These are phyloP conservation scores for Apotomis turbidana DNA, from an alignment of 2,888 invertebrate genomes.

Conservation along the genomic window DNA sequence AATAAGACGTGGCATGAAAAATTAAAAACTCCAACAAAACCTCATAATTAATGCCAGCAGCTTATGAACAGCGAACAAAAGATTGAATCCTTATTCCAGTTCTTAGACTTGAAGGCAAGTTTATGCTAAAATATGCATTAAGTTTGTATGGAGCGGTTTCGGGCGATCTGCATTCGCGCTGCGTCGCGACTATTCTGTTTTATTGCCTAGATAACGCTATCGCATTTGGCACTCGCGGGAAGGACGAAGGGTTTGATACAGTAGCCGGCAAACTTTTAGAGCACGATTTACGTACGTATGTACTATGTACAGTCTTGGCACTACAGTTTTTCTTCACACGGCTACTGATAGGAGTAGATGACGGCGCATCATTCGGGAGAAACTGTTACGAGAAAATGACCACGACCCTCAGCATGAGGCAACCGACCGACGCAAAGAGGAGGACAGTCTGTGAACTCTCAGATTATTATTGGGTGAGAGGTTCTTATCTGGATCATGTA, in stretches of 20 bases:
- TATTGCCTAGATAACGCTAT: constrained; percentile 58
- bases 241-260: constrained; percentile 23
- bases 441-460: too few species aligned
- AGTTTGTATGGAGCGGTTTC: constrained; percentile 28
- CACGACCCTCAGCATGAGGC: too few species aligned
- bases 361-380: too few species aligned
- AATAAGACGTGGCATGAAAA: background rate
- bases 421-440: too few species aligned
- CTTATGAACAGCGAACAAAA: constrained; percentile 24
- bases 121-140: constrained; percentile 40
- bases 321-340: too few species aligned
- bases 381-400: too few species aligned
- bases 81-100: constrained; percentile 11
- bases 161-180: constrained; percentile 56
- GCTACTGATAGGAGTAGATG: too few species aligned
- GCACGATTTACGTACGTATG: too few species aligned
- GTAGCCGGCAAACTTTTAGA: too few species aligned
- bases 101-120: constrained; percentile 11
- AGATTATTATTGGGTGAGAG: too few species aligned
- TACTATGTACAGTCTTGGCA: too few species aligned
- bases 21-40: constrained; percentile 6
- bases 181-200: constrained; percentile 54
- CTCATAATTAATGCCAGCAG: background rate
- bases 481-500: too few species aligned
- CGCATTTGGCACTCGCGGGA: constrained; percentile 44